These are phyloP conservation scores for Hemicentrotus pulcherrimus DNA, from an alignment of 35 echinoderm and acorn worm genomes.

Conservation along the genomic window DNA sequence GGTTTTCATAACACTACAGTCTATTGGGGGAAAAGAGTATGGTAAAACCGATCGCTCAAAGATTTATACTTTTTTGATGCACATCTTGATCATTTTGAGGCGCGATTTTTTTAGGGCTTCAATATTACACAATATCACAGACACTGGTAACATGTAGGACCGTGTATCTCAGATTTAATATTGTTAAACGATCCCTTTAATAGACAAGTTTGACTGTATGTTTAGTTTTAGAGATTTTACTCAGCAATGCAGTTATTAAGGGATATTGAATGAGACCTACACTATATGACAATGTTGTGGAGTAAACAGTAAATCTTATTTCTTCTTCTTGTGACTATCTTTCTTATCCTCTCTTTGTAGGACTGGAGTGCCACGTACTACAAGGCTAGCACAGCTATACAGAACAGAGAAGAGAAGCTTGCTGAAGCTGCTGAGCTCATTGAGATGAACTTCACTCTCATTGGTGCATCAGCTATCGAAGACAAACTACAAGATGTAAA, in stretches of 20 bases:
- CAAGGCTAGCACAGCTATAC: slow-evolving; percentile 94
- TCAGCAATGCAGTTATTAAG: neutral
- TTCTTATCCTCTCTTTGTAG: slow-evolving; percentile 27
- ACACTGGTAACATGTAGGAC: too few relatives aligned
- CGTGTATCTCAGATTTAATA: too few relatives aligned
- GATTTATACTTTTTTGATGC: too few relatives aligned
- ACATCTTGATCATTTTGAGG: too few relatives aligned
- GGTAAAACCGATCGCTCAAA: too few relatives aligned
- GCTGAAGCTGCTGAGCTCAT: slow-evolving; percentile 96
- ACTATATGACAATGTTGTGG: neutral
- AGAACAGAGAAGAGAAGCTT: slow-evolving; percentile 90
- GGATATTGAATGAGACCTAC: neutral
- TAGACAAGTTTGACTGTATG: too few relatives aligned
- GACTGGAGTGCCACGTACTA: slow-evolving; percentile 97
- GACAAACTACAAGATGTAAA: slow-evolving; percentile 98
- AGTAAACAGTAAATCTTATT: neutral
- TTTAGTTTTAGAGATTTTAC: too few relatives aligned
- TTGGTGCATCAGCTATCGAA: slow-evolving; percentile 93
- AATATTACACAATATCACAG: too few relatives aligned
- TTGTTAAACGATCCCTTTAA: too few relatives aligned
- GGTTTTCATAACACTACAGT: too few relatives aligned
- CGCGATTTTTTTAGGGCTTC: too few relatives aligned
- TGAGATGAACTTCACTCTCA: slow-evolving; percentile 94
- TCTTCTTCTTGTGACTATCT: neutral
- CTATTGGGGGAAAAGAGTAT: too few relatives aligned